phyloP scores from a whole-genome alignment of 2,888 invertebrate species.

The Meliscaeva auricollis region DNA sequence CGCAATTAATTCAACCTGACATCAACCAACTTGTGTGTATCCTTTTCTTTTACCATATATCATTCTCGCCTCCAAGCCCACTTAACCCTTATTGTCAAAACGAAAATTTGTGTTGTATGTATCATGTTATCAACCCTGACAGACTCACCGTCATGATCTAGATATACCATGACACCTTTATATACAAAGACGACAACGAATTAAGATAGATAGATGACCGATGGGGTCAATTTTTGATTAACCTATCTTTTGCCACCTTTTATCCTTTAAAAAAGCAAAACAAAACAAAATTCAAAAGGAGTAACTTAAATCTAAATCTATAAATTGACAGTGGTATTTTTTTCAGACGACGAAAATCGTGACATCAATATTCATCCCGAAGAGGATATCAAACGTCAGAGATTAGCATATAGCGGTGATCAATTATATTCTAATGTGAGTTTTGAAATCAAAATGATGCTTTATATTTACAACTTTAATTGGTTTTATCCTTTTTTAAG shows the following conservation, averaged over 20 bases:
- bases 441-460: background rate
- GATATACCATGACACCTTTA: no score
- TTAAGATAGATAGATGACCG: background rate
- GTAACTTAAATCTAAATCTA: conserved; percentile 17
- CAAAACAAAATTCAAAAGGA: background rate
- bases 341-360: conserved; percentile 91
- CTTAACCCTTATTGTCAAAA: no score
- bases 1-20: no score
- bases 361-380: conserved; percentile 95
- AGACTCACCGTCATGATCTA: no score
- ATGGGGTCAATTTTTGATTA: background rate
- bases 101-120: no score
- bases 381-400: conserved; percentile 94
- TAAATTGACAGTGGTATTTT: conserved; percentile 48
- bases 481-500: background rate
- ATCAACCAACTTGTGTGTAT: no score
- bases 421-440: conserved; percentile 95
- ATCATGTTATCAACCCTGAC: no score
- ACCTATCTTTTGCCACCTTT: no score
- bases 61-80: no score
- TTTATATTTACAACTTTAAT: background rate
- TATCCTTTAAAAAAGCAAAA: conserved; percentile 77
- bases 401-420: conserved; percentile 94
- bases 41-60: no score
- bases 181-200: background rate